A percentile compares a stretch with the other conserved stretches of the same genome.
Evolutionary conservation across 2,113 vertebrate genomes (phyloP).

Genomic region (Dipodomys merriami): DNA sequence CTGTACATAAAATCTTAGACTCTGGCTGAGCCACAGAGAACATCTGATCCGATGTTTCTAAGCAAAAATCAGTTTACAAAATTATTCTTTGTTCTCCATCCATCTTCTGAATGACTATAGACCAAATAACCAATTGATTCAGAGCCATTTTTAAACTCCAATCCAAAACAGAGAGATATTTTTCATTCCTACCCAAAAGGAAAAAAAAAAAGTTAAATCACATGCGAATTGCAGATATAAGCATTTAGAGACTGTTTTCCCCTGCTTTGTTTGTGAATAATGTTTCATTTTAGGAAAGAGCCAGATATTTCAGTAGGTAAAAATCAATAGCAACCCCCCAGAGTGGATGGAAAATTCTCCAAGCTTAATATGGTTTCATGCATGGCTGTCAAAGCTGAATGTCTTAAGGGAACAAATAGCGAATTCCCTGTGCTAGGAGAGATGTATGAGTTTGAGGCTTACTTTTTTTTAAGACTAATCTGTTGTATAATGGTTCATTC

Average conservation of each 20-base stretch:
- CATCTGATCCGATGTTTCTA: constrained; percentile 63
- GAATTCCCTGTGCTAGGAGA: constrained; percentile 31
- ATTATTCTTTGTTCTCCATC: constrained; percentile 80
- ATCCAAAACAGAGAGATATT: constrained; percentile 66
- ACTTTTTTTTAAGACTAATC: constrained; percentile 67
- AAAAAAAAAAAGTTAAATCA: constrained; percentile 76
- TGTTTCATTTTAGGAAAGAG: constrained; percentile 73
- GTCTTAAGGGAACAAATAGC: constrained; percentile 71
- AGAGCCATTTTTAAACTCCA: constrained; percentile 69
- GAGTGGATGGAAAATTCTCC: constrained; percentile 77
- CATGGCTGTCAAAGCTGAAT: constrained; percentile 60
- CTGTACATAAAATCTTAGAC: constrained; percentile 11
- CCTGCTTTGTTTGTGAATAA: constrained; percentile 78
- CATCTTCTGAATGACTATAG: constrained; percentile 70
- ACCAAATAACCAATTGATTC: constrained; percentile 74
- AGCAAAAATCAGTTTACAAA: constrained; percentile 76
- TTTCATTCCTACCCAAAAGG: constrained; percentile 65
- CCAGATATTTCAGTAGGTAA: constrained; percentile 80
- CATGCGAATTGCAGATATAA: constrained; percentile 72
- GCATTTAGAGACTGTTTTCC: constrained; percentile 79
- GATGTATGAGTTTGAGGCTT: constrained; percentile 41
- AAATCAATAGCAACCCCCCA: constrained; percentile 76
- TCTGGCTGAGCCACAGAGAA: constrained; percentile 40
- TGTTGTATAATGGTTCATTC: constrained; percentile 19
- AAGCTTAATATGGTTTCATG: constrained; percentile 64